Base-by-base conservation (phyloP, 2,113 vertebrate genomes). In the Bombycilla garrulus region DNA sequence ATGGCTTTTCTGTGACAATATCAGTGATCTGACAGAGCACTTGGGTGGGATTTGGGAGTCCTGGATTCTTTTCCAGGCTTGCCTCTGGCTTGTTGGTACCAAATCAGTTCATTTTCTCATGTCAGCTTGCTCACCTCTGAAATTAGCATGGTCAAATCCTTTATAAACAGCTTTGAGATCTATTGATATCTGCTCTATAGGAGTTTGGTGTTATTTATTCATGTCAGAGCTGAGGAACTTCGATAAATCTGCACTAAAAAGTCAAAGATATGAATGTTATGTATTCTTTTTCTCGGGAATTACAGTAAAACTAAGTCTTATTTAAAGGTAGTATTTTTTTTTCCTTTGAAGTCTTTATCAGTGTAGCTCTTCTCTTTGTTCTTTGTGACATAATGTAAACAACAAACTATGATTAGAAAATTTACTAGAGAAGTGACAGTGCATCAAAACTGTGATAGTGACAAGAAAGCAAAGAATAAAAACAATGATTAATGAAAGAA, bases 381-480 rank as follows among this genome's bases (percentile, higher is more conserved):
- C 77, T 82, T 95, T 33, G 92, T 56, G 81, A 79, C 64, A 40
- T 93, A 93, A 92, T 36, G 29, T 79, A 92, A 91, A 86, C 58
- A 51, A 69, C 29, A 20, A 54, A 38, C 61, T 42, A 20, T 66
- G 89, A 86, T 93, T 87, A 53, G 62, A 76, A 87, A 81, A 79
- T 64, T 44, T 69, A 81, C 69, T 79, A 64, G 28, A 91, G 50
- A 95, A 56, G 36, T 79, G 95, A 58, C 83, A 92, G 87, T 50
- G 50, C 70, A 47, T 91, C 67, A 82, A 48, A 92, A 67, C 87
- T 61, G 48, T 44, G 50, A 42, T 50, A 45, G 70, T 90, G 95
- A 71, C 81, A 89, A 88, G 73, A 89, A 84, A 26, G 84, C 81
- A 87, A 93, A 87, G 76, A 51, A 69, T 91, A 85, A 87, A 93